Evolutionary conservation across 2,888 invertebrate species (phyloP), one percentile per base, ranked within the genome.

Genomic region (Orchesellides sinensis): DNA sequence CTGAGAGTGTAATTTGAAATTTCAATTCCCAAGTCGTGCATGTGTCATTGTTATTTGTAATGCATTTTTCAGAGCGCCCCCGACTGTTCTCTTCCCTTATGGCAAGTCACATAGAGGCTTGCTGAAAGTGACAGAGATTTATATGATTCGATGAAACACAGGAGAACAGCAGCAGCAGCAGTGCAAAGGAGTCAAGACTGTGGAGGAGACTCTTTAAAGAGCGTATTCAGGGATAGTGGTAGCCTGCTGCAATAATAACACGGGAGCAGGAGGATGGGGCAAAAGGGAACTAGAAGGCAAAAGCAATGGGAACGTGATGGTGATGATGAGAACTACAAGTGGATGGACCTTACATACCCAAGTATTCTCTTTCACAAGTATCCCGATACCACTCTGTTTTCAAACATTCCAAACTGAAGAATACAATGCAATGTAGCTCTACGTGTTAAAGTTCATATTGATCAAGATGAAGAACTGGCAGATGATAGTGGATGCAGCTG

Each of bases 31-130:
- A 52, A 72, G 79, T 79, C 65, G 70, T 79, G 54, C 79, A 65
- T 79, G 65, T 80, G 80, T 80, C 73, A 80, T 73, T 80, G 80
- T 73, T 80, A 73, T 72, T 80, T 80, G 80, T 73, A 80, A 73
- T 80, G 66, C 65, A 80, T 73, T 72, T 73, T 73, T 79, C 79
- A 49, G 63, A 59, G 61, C 72, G 35, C 35, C 73, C 73, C 73
- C 73, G 49, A 73, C 73, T 27, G 61, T 49, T 77, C 35, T 14
- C 19, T 68, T 65, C 21, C 54, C 66, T 59, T 56, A 61, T 69
- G 59, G 59, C 59, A 25, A 73, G 61, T 59, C 61, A 73, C 73
- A 61, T 29, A 23, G 35, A 35, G 61, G 70, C 65, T 66, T 70
- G 49, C 49, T 72, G 63, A 35, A 54, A 70, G 14, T 80, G 80